Conservation (phyloP, 2,113 vertebrate genomes). For the Copsychus sechellarum region DNA sequence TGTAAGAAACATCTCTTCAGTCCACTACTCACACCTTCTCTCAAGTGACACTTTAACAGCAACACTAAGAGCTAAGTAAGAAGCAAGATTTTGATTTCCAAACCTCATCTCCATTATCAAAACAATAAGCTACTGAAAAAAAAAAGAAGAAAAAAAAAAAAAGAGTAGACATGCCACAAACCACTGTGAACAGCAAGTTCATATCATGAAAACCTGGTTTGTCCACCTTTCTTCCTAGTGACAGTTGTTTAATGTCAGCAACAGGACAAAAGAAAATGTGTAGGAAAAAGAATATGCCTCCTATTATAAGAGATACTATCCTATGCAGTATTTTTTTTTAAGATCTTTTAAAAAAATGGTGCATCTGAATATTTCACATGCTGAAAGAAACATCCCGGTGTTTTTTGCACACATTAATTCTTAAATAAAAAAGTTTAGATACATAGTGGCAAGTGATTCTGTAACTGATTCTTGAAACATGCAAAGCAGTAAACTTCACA, state of each 20-base stretch:
- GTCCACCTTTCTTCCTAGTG: neutral
- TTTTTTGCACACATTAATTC: neutral
- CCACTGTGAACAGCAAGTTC: neutral
- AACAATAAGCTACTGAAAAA: neutral
- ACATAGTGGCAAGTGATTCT: neutral
- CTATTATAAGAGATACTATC: accelerated
- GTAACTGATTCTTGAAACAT: neutral
- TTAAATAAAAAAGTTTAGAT: neutral
- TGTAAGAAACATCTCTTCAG: neutral
- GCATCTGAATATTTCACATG: neutral
- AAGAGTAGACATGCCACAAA: neutral
- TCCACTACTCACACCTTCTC: neutral
- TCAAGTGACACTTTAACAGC: neutral
- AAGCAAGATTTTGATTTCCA: neutral
- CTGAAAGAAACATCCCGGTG: neutral
- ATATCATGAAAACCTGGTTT: neutral
- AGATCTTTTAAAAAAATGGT: neutral
- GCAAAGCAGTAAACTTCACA: neutral
- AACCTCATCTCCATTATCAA: neutral
- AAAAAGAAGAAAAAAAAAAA: neutral
- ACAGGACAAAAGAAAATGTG: neutral
- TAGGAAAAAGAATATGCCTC: neutral
- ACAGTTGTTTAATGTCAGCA: neutral
- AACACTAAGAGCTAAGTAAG: neutral
- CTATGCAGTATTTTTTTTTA: accelerated